Evolutionary conservation across 2,888 invertebrate species (phyloP).

Genomic region (Plagodis pulveraria): DNA sequence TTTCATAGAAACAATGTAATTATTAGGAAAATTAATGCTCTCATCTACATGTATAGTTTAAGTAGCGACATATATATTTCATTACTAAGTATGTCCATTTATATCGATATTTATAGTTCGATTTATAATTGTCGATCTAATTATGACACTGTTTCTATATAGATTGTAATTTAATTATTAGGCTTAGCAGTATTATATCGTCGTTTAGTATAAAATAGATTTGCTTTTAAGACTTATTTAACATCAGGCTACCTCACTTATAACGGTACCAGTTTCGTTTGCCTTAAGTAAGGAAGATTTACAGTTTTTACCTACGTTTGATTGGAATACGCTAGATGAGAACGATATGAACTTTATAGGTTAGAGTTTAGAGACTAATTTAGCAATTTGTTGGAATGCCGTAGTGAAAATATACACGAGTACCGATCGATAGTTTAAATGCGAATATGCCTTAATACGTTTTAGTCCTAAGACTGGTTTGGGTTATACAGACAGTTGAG

Average conservation of each 20-base stretch:
- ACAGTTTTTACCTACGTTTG: conserved; percentile 12
- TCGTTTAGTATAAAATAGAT: conserved; percentile 54
- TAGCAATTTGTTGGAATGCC: conserved; percentile 44
- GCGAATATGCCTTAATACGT: conserved; percentile 28
- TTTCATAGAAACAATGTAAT: conserved; percentile 20
- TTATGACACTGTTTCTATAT: conserved; percentile 27
- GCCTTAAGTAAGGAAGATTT: conserved; percentile 30
- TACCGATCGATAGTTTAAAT: conserved; percentile 41
- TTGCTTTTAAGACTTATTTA: conserved; percentile 55
- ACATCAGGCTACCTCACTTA: conserved; percentile 74
- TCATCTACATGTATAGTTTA: conserved; percentile 49
- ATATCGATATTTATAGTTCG: conserved; percentile 19
- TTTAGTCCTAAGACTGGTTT: conserved; percentile 20
- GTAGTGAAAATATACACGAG: conserved; percentile 55
- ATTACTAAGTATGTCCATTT: conserved; percentile 9
- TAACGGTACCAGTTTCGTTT: conserved; percentile 46
- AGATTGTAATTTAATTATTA: conserved; percentile 53
- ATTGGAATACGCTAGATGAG: conserved; percentile 28
- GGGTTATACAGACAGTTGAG: conserved; percentile 1
- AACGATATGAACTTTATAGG: conserved; percentile 30
- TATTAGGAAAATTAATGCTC: conserved; percentile 48
- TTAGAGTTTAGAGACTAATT: conserved; percentile 36
- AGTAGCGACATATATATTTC: conserved; percentile 39
- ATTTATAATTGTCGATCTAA: conserved; percentile 27
- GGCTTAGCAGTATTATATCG: conserved; percentile 78